phyloP scores from a whole-genome alignment of 2,888 invertebrate species.

The Dendrolimus houi region DNA sequence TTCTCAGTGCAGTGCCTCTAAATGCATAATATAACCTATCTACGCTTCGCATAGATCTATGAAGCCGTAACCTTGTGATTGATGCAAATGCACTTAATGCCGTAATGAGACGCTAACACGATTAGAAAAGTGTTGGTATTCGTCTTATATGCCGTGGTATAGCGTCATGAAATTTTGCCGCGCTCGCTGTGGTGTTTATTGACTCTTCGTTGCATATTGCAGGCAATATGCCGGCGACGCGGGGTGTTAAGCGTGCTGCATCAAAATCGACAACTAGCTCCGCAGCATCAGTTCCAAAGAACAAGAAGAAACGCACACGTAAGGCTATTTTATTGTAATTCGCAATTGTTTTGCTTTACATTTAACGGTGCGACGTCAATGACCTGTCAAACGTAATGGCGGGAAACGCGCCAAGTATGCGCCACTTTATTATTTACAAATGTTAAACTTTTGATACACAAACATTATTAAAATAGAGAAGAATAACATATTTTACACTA shows the following conservation, averaged over 20 bases:
- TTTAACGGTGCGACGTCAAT: conserved; percentile 61
- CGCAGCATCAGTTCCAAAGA: conserved; percentile 54
- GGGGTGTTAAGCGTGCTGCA: conserved; percentile 68
- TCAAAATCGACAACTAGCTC: conserved; percentile 54
- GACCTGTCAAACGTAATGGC: conserved; percentile 73
- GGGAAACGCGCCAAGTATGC: conserved; percentile 40
- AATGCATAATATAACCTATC: conserved; percentile 74
- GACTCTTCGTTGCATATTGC: conserved; percentile 69
- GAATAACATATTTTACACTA: no score
- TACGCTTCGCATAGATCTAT: conserved; percentile 62
- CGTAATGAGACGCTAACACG: conserved; percentile 49
- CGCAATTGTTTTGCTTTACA: conserved; percentile 66
- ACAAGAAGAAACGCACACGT: conserved; percentile 72
- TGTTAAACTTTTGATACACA: not conserved
- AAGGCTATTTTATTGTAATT: conserved; percentile 18
- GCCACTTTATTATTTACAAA: conserved; percentile 12
- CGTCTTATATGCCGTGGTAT: conserved; percentile 39
- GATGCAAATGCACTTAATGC: conserved; percentile 50
- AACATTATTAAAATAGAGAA: no score
- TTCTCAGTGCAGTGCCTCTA: conserved; percentile 61
- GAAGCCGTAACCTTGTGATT: conserved; percentile 60
- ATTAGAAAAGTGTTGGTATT: conserved; percentile 55
- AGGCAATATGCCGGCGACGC: conserved; percentile 69
- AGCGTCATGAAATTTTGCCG: conserved; percentile 47
- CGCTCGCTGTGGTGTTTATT: conserved; percentile 54